These are phyloP conservation scores for Fundulus diaphanus DNA, from an alignment of 2,797 vertebrate species.

Conservation along the genomic window DNA sequence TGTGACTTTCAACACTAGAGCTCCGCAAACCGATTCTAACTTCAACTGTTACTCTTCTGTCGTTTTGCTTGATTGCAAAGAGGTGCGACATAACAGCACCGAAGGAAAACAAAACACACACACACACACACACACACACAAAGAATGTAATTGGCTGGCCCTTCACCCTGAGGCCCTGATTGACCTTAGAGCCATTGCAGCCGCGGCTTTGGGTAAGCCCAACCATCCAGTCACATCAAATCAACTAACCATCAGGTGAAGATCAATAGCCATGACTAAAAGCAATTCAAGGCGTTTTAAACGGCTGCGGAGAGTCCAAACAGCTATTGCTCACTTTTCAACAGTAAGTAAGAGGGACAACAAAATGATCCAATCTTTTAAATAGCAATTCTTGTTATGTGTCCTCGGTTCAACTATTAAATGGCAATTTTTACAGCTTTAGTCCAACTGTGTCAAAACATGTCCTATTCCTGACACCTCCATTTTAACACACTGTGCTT, in stretches of 20 bases:
- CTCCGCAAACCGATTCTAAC: neutral
- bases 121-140: neutral
- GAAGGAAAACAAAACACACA: neutral
- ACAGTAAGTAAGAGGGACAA: neutral
- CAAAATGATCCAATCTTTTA: neutral
- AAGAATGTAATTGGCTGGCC: neutral
- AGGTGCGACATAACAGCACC: neutral
- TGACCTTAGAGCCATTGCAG: slow-evolving; percentile 20
- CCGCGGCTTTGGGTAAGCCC: slow-evolving; percentile 21
- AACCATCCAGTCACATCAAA: slow-evolving; percentile 41
- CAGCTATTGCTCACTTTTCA: neutral
- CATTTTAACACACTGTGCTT: slow-evolving; percentile 1
- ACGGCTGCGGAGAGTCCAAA: slow-evolving; percentile 7
- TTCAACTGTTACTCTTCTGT: neutral
- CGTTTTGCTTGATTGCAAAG: slow-evolving; percentile 5
- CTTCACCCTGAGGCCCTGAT: neutral
- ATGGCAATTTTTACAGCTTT: slow-evolving; percentile 4
- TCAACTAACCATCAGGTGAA: slow-evolving; percentile 44
- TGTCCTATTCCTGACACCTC: slow-evolving; percentile 12
- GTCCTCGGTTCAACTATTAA: neutral
- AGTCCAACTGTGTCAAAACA: neutral
- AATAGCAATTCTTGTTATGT: neutral
- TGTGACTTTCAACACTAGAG: neutral
- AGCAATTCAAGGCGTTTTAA: slow-evolving; percentile 21
- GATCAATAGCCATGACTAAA: slow-evolving; percentile 45